Percentiles rank a stretch among this genome's conserved stretches.
phyloP scores from a whole-genome alignment of 2,113 vertebrate genomes.

The Nymphicus hollandicus region DNA sequence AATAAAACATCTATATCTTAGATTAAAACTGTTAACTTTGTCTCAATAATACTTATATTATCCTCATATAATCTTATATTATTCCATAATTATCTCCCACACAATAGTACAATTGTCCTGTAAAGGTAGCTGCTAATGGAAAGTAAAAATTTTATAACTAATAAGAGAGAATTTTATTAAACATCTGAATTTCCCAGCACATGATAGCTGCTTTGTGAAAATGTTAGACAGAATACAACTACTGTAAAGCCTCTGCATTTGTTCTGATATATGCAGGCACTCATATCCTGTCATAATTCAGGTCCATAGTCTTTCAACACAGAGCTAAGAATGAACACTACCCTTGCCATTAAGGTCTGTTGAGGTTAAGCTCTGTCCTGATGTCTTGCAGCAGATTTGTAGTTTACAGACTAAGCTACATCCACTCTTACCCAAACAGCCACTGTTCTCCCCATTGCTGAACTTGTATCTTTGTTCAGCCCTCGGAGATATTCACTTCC shows the following conservation, averaged over 20 bases:
- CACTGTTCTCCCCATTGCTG: background rate
- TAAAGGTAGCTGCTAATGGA: background rate
- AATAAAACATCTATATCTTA: background rate
- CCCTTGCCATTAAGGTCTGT: background rate
- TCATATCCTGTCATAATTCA: background rate
- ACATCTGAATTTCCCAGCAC: background rate
- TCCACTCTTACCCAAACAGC: background rate
- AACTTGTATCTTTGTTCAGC: background rate
- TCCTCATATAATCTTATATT: background rate
- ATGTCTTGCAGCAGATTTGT: background rate
- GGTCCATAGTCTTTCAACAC: background rate
- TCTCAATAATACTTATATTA: background rate
- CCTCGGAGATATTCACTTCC: background rate
- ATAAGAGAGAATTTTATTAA: background rate
- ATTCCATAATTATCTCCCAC: background rate
- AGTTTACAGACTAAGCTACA: background rate
- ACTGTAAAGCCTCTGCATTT: background rate
- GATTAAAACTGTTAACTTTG: background rate
- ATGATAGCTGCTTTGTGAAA: background rate
- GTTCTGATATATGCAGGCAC: background rate
- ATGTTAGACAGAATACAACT: background rate
- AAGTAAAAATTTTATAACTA: background rate
- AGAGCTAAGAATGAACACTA: background rate
- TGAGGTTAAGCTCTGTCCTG: background rate
- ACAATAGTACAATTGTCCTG: background rate